Evolutionary conservation across 2,113 vertebrate genomes (phyloP).

Genomic region (Cranoglanis bouderius): DNA sequence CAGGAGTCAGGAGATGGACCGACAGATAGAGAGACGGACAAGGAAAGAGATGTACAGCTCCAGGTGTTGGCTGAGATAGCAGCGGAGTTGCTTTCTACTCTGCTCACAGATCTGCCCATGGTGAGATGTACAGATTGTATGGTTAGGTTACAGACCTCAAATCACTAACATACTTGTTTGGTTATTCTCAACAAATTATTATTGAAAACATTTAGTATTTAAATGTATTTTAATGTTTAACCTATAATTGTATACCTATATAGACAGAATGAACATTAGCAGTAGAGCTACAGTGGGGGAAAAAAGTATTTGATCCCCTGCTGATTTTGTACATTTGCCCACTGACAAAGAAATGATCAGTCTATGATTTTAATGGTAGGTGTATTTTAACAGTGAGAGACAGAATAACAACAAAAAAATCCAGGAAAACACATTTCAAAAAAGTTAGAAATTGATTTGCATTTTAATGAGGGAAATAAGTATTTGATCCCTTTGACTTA

Average conservation of each 20-base stretch:
- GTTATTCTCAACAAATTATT: neutral
- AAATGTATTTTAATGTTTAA: neutral
- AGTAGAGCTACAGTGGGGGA: too few relatives aligned
- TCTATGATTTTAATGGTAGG: too few relatives aligned
- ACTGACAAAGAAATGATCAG: too few relatives aligned
- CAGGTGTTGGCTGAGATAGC: constrained; percentile 84
- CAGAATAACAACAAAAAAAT: too few relatives aligned
- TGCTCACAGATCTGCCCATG: constrained; percentile 75
- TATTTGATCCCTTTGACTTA: too few relatives aligned
- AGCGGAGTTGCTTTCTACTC: constrained; percentile 85
- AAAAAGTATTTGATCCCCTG: too few relatives aligned
- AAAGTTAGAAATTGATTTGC: too few relatives aligned
- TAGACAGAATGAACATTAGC: neutral
- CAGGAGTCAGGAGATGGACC: constrained; percentile 64
- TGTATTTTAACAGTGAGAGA: too few relatives aligned
- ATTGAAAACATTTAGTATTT: neutral
- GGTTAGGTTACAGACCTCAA: neutral
- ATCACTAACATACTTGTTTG: neutral
- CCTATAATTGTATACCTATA: neutral
- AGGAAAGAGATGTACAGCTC: constrained; percentile 78
- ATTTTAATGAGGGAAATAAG: too few relatives aligned
- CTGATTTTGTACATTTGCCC: too few relatives aligned
- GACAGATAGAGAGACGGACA: neutral
- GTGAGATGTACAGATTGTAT: constrained; percentile 52
- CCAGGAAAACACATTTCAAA: too few relatives aligned